Conservation (phyloP, 35 echinoderm and acorn worm species). For the Lytechinus variegatus region DNA sequence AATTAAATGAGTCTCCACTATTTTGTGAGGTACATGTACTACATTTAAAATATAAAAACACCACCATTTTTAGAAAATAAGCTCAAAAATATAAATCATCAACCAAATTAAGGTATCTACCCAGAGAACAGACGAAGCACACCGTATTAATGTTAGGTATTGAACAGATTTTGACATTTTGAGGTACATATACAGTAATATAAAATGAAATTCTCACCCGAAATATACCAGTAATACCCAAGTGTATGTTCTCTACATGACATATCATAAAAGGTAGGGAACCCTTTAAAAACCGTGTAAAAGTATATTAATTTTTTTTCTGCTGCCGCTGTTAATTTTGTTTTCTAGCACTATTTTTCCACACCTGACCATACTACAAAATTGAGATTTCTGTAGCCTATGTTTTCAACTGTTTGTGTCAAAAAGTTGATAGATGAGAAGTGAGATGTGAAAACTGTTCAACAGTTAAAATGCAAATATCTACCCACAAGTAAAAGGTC, state of each 20-base stretch:
- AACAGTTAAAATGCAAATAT: no score
- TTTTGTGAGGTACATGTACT: background rate
- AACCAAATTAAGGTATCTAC: background rate
- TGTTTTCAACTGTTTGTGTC: no score
- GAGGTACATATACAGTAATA: background rate
- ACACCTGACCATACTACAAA: no score
- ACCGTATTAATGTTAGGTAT: background rate
- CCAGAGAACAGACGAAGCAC: background rate
- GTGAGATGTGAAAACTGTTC: no score
- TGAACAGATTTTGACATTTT: background rate
- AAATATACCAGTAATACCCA: background rate
- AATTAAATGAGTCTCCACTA: background rate
- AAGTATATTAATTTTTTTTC: background rate
- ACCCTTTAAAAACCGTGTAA: background rate
- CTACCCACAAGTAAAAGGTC: no score
- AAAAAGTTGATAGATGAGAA: no score
- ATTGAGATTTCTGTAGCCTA: no score
- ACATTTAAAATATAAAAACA: background rate
- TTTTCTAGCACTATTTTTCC: no score
- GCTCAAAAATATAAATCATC: background rate
- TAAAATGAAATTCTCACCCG: background rate
- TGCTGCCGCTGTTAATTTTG: background rate
- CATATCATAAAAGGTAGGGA: background rate
- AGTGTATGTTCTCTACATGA: background rate
- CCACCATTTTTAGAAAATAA: background rate